Evolutionary conservation across 1,140 invertebrate species (phyloP).

Genomic region (Coenobita brevimanus): DNA sequence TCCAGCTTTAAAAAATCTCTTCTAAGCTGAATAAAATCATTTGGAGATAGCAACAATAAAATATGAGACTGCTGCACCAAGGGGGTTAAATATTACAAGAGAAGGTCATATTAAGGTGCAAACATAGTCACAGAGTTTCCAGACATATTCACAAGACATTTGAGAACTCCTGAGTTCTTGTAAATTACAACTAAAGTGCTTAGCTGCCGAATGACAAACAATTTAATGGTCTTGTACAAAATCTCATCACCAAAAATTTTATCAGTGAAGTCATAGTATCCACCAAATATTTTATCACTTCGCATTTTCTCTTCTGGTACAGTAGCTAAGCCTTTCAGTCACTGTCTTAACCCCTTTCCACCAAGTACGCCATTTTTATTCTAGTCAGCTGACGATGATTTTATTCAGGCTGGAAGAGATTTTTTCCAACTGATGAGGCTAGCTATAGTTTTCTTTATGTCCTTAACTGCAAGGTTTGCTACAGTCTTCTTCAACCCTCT

Average conservation of each 20-base stretch:
- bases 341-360: conserved; percentile 22
- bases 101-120: conserved; percentile 42
- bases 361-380: too few species aligned
- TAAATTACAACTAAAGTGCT: conserved; percentile 49
- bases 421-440: too few species aligned
- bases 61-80: too few species aligned
- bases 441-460: too few species aligned
- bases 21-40: too few species aligned
- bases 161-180: conserved; percentile 58
- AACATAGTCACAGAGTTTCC: conserved; percentile 51
- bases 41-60: too few species aligned
- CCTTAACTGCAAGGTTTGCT: too few species aligned
- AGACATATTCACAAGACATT: conserved; percentile 49
- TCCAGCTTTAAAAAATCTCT: too few species aligned
- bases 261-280: background rate
- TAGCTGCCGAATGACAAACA: conserved; percentile 47
- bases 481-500: too few species aligned
- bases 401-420: too few species aligned
- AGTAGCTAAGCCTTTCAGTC: conserved; percentile 47
- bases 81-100: conserved; percentile 55
- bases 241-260: background rate
- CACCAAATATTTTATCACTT: background rate
- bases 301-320: background rate
- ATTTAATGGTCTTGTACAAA: background rate
- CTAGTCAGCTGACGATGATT: too few species aligned